Conservation (phyloP, 2,113 vertebrate species). For the Etheostoma spectabile region DNA sequence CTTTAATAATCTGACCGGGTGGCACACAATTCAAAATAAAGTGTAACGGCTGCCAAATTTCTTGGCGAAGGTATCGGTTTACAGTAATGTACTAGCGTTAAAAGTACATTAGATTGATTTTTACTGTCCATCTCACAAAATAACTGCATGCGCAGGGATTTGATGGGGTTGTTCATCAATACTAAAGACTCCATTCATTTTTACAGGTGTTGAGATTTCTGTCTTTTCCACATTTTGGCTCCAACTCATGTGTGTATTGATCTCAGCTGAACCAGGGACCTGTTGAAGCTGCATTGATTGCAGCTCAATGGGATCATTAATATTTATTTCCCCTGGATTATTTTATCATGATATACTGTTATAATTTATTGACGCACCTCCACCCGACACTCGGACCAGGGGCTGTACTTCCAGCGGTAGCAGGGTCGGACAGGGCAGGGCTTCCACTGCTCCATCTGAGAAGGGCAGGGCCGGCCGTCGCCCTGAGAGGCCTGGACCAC, state of each 20-base stretch:
- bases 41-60: slow-evolving; percentile 24
- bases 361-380: slow-evolving; percentile 84
- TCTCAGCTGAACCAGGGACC: background rate
- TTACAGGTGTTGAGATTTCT: slow-evolving; percentile 33
- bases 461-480: slow-evolving; percentile 93
- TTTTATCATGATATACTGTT: background rate
- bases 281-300: slow-evolving; percentile 37
- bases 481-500: slow-evolving; percentile 94
- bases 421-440: slow-evolving; percentile 96
- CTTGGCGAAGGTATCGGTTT: slow-evolving; percentile 20
- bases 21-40: slow-evolving; percentile 13
- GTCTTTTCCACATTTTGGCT: slow-evolving; percentile 31
- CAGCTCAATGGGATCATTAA: slow-evolving; percentile 29
- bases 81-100: slow-evolving; percentile 53
- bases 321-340: slow-evolving; percentile 11
- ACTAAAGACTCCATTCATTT: slow-evolving; percentile 56
- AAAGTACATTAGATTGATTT: slow-evolving; percentile 64
- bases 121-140: slow-evolving; percentile 37
- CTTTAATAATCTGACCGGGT: slow-evolving; percentile 38
- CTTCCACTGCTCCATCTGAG: slow-evolving; percentile 94
- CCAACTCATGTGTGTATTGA: slow-evolving; percentile 37
- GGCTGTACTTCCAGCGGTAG: slow-evolving; percentile 93
- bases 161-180: slow-evolving; percentile 63
- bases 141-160: slow-evolving; percentile 36
- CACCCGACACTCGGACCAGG: slow-evolving; percentile 94